Evolutionary conservation across 37 sponge, comb jelly and placozoan genomes (phyloP).

Genomic region (Chondrosia reniformis): DNA sequence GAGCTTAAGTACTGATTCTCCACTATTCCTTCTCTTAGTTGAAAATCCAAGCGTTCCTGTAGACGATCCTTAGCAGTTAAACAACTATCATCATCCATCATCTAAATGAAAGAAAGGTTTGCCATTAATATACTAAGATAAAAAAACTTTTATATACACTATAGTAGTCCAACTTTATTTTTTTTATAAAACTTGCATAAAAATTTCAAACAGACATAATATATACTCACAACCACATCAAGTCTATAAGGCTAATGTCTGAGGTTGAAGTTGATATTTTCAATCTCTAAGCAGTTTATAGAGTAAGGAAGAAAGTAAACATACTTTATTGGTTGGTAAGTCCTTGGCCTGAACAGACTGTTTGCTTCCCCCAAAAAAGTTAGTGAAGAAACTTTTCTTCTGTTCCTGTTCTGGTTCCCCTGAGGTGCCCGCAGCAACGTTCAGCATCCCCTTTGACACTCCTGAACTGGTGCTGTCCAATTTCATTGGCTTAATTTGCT

Average conservation of each 20-base stretch:
- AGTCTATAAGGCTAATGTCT: too few relatives aligned
- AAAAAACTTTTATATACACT: neutral
- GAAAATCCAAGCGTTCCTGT: conserved; percentile 77
- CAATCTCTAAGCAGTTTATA: too few relatives aligned
- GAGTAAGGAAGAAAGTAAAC: neutral
- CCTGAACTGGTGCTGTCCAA: conserved; percentile 63
- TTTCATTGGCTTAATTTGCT: conserved; percentile 59
- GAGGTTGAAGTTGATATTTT: too few relatives aligned
- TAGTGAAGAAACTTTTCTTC: conserved; percentile 15
- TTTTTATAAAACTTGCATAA: too few relatives aligned
- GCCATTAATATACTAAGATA: neutral
- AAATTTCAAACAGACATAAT: too few relatives aligned
- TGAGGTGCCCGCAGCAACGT: conserved; percentile 47
- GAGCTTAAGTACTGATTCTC: conserved; percentile 75
- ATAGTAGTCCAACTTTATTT: neutral
- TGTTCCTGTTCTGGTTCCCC: neutral
- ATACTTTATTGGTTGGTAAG: conserved; percentile 27
- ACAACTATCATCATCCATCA: conserved; percentile 41
- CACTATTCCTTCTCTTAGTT: conserved; percentile 58
- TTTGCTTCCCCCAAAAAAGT: conserved; percentile 1
- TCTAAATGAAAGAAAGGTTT: conserved; percentile 23
- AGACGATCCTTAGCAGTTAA: conserved; percentile 37
- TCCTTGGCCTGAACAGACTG: neutral
- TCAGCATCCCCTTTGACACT: conserved; percentile 44
- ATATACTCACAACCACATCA: too few relatives aligned